Evolutionary conservation across 2,797 vertebrate genomes (phyloP).

Genomic region (Mareca penelope): DNA sequence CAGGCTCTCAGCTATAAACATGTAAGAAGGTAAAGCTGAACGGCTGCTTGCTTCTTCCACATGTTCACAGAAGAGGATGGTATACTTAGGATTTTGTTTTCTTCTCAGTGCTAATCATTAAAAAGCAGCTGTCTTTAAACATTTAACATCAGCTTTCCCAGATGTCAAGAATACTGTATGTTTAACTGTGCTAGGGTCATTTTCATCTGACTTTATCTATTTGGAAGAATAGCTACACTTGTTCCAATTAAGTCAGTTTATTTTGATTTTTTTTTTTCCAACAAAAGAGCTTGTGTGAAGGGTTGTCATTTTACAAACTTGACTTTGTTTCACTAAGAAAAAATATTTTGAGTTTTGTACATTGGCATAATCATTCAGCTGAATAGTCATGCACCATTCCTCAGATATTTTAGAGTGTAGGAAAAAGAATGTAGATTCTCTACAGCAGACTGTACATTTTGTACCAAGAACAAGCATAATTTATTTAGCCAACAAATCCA

Average conservation of each 20-base stretch:
- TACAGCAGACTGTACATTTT: conserved; percentile 37
- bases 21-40: conserved; percentile 54
- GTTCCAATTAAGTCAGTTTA: not conserved
- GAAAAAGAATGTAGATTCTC: conserved; percentile 54
- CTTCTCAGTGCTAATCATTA: conserved; percentile 1
- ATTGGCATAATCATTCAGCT: not conserved
- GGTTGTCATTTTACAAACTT: conserved; percentile 13
- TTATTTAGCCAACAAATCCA: not conserved
- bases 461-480: conserved; percentile 22
- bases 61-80: not conserved
- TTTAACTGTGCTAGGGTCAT: not conserved
- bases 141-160: not conserved
- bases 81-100: conserved; percentile 23
- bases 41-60: conserved; percentile 35
- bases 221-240: not conserved
- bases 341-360: not conserved
- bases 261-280: not conserved
- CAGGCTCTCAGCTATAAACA: conserved; percentile 24
- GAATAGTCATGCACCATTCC: conserved; percentile 56
- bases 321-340: not conserved
- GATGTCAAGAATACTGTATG: not conserved
- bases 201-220: not conserved
- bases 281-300: not conserved
- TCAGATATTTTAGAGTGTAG: conserved; percentile 61
- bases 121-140: conserved; percentile 25